These are phyloP conservation scores for Drosophila chauvacae DNA, from an alignment of 1,140 invertebrate species.

Conservation along the genomic window DNA sequence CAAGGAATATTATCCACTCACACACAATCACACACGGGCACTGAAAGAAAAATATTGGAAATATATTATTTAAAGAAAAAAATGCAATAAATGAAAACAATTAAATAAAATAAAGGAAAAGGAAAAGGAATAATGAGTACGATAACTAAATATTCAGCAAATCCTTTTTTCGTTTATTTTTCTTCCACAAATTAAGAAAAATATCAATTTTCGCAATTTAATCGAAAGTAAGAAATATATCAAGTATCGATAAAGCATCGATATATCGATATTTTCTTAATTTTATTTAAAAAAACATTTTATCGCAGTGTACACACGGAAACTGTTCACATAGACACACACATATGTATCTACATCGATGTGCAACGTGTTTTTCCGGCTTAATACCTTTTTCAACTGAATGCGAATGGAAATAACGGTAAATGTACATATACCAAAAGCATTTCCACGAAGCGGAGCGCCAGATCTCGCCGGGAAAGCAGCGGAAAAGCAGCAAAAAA, in stretches of 20 bases:
- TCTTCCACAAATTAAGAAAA: too few species aligned
- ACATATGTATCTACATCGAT: conserved; percentile 62
- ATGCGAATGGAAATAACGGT: conserved; percentile 77
- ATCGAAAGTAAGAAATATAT: not conserved
- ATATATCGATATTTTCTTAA: not conserved
- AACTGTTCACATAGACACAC: conserved; percentile 24
- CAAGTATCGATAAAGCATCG: not conserved
- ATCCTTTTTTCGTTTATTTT: too few species aligned
- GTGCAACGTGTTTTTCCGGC: conserved; percentile 81
- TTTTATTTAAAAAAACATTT: not conserved
- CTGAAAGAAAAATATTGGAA: not conserved
- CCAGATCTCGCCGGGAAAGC: conserved; percentile 13
- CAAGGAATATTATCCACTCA: conserved; percentile 47
- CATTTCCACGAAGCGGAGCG: conserved; percentile 42
- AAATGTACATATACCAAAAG: conserved; percentile 57
- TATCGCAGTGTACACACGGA: conserved; percentile 8
- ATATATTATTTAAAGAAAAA: not conserved
- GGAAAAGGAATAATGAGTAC: not conserved
- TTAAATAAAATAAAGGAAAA: not conserved
- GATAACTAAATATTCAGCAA: not conserved
- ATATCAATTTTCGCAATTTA: not conserved
- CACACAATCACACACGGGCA: conserved; percentile 15
- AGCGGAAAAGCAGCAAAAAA: conserved; percentile 14
- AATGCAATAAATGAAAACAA: not conserved
- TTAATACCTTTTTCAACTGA: conserved; percentile 79